These are phyloP conservation scores for Xylocampa areola DNA, from an alignment of 2,888 invertebrate species.

Conservation along the genomic window DNA sequence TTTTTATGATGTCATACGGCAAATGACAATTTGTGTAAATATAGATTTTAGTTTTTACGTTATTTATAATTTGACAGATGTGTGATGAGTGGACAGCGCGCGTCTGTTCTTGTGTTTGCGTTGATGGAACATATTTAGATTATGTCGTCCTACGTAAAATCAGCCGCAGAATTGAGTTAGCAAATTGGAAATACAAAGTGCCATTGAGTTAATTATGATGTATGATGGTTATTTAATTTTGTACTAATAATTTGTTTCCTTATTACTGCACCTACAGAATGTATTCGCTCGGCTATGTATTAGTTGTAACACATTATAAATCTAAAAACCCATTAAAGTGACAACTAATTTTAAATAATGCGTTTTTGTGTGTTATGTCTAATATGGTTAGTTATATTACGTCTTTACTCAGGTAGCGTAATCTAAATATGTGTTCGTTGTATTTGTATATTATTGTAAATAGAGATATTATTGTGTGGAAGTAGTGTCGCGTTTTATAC, in stretches of 20 bases:
- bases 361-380: slow-evolving; percentile 30
- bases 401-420: slow-evolving; percentile 27
- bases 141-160: slow-evolving; percentile 79
- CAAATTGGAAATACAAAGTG: slow-evolving; percentile 44
- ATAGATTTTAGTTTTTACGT: slow-evolving; percentile 81
- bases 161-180: slow-evolving; percentile 48
- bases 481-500: slow-evolving; percentile 66
- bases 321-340: slow-evolving; percentile 31
- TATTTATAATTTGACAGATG: slow-evolving; percentile 70
- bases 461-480: slow-evolving; percentile 66
- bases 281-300: slow-evolving; percentile 43
- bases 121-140: slow-evolving; percentile 54
- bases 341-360: slow-evolving; percentile 31
- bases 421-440: slow-evolving; percentile 52
- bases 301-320: slow-evolving; percentile 42
- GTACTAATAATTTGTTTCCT: slow-evolving; percentile 52
- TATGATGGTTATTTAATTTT: slow-evolving; percentile 31
- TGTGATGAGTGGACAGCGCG: slow-evolving; percentile 64
- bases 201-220: slow-evolving; percentile 26
- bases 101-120: slow-evolving; percentile 60
- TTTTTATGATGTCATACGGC: slow-evolving; percentile 69
- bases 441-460: slow-evolving; percentile 81
- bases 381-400: slow-evolving; percentile 23
- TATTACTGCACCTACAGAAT: slow-evolving; percentile 35
- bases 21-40: slow-evolving; percentile 83